phyloP scores from a whole-genome alignment of 1,140 invertebrate species.

The Tetramorium parvispinum region DNA sequence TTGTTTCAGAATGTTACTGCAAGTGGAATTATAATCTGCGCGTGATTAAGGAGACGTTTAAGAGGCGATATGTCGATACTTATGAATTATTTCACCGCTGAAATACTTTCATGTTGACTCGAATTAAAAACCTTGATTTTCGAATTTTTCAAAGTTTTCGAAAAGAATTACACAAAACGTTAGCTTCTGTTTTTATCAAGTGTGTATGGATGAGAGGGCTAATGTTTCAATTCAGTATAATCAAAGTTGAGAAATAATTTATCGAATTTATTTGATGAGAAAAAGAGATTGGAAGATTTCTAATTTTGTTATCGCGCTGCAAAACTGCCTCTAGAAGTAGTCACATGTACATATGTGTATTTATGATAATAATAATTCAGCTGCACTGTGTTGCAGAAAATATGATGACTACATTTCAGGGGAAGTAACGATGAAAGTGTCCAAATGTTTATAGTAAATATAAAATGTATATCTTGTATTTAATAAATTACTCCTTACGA shows the following conservation, averaged over 20 bases:
- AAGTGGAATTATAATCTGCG: background rate
- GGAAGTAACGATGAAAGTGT: slow-evolving; percentile 50
- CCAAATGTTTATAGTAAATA: slow-evolving; percentile 69
- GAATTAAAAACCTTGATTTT: slow-evolving; percentile 23
- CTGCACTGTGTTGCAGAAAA: slow-evolving; percentile 49
- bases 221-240: slow-evolving; percentile 7
- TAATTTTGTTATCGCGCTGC: background rate
- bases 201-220: slow-evolving; percentile 8
- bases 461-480: slow-evolving; percentile 39
- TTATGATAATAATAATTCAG: slow-evolving; percentile 65
- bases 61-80: background rate
- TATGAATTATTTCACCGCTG: slow-evolving; percentile 3
- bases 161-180: slow-evolving; percentile 6
- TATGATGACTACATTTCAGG: slow-evolving; percentile 29
- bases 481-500: slow-evolving; percentile 40
- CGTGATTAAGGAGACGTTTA: background rate
- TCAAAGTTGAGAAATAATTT: background rate
- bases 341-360: slow-evolving; percentile 70
- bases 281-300: background rate
- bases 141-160: background rate
- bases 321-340: slow-evolving; percentile 39
- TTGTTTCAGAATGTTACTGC: slow-evolving; percentile 41
- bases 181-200: slow-evolving; percentile 39
- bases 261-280: background rate
- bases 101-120: background rate